phyloP scores from a whole-genome alignment of 2,113 vertebrate genomes.

The Pseudorasbora parva region DNA sequence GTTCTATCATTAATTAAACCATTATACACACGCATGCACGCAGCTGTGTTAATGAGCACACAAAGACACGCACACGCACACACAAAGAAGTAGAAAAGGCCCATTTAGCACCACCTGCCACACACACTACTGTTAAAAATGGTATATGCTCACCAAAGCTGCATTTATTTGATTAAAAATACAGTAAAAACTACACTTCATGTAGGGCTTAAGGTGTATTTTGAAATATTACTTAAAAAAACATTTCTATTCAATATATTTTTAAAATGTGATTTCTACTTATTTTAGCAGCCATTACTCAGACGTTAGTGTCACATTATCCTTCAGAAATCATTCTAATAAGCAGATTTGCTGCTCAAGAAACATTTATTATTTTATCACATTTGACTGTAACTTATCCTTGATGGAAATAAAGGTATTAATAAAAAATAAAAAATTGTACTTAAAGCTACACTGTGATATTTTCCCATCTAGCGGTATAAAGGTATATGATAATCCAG shows the following conservation, averaged over 20 bases:
- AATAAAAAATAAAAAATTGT: too few relatives aligned
- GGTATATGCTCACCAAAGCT: background rate
- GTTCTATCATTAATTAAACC: slow-evolving; percentile 25
- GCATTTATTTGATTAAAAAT: background rate
- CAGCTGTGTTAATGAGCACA: slow-evolving; percentile 33
- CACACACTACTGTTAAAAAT: background rate
- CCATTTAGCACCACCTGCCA: background rate
- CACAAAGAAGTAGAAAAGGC: background rate
- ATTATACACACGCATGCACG: slow-evolving; percentile 24
- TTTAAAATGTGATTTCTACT: too few relatives aligned
- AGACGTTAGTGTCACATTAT: background rate
- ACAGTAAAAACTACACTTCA: background rate
- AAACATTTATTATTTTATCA: too few relatives aligned
- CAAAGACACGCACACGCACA: background rate
- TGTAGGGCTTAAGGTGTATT: background rate
- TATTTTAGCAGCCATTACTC: background rate
- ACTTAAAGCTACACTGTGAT: too few relatives aligned
- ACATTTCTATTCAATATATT: too few relatives aligned
- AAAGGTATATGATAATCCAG: too few relatives aligned
- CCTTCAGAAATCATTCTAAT: background rate
- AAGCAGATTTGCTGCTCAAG: too few relatives aligned
- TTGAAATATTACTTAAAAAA: background rate
- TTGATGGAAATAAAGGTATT: too few relatives aligned
- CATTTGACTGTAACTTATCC: too few relatives aligned
- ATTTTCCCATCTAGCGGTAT: too few relatives aligned